Conservation (phyloP, 2,797 vertebrate species). For the Acipenser oxyrinchus region DNA sequence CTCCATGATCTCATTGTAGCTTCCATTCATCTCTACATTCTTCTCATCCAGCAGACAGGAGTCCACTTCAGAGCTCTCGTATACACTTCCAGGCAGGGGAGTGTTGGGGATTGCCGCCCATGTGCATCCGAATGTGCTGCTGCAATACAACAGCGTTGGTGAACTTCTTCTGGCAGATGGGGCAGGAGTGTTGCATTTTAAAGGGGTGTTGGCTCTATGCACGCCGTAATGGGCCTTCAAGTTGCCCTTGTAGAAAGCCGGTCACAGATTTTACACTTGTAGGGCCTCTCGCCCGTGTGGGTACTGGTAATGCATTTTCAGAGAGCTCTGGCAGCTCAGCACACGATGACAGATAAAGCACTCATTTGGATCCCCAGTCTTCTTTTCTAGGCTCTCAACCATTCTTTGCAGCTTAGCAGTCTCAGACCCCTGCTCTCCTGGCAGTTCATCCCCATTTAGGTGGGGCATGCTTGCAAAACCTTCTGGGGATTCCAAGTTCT, state of each 20-base stretch:
- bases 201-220: slow-evolving; percentile 75
- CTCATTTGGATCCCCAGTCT: slow-evolving; percentile 79
- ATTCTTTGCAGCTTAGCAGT: slow-evolving; percentile 92
- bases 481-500: slow-evolving; percentile 60
- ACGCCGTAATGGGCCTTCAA: slow-evolving; percentile 94
- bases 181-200: slow-evolving; percentile 95
- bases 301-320: slow-evolving; percentile 99
- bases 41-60: slow-evolving; percentile 52
- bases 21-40: slow-evolving; percentile 27
- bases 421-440: slow-evolving; percentile 75
- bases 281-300: slow-evolving; percentile 91
- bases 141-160: slow-evolving; percentile 92
- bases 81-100: slow-evolving; percentile 67
- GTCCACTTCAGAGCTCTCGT: slow-evolving; percentile 62
- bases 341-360: slow-evolving; percentile 90
- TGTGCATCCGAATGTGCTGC: slow-evolving; percentile 98
- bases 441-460: slow-evolving; percentile 43
- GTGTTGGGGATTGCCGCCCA: slow-evolving; percentile 95
- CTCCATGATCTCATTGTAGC: slow-evolving; percentile 52
- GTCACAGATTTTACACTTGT: slow-evolving; percentile 93
- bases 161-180: slow-evolving; percentile 98
- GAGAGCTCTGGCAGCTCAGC: slow-evolving; percentile 92
- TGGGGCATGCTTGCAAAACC: slow-evolving; percentile 46
- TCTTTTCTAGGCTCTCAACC: slow-evolving; percentile 90
- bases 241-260: slow-evolving; percentile 98